Evolutionary conservation across 2,113 vertebrate genomes (phyloP).

Genomic region (Anguilla rostrata): DNA sequence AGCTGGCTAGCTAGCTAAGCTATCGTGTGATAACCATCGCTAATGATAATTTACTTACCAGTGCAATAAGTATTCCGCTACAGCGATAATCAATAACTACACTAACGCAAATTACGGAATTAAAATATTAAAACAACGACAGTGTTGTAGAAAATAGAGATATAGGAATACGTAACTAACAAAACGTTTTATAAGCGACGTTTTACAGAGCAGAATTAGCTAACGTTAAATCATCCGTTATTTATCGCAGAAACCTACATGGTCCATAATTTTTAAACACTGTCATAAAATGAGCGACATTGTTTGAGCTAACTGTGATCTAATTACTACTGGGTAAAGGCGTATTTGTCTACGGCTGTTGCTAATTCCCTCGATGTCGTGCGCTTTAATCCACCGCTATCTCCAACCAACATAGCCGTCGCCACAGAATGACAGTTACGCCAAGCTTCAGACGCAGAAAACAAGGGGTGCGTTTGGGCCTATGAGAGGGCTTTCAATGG

Average conservation of each 20-base stretch:
- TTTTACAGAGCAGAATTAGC: constrained; percentile 1
- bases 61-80: constrained; percentile 39
- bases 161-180: background rate
- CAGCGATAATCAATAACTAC: constrained; percentile 36
- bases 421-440: constrained; percentile 47
- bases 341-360: constrained; percentile 13
- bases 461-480: constrained; percentile 27
- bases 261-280: constrained; percentile 37
- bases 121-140: constrained; percentile 31
- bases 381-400: constrained; percentile 36
- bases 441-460: constrained; percentile 26
- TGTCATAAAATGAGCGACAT: constrained; percentile 27
- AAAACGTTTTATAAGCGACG: background rate
- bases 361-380: constrained; percentile 20
- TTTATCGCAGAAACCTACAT: constrained; percentile 32
- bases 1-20: background rate
- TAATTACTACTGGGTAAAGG: constrained; percentile 30
- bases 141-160: constrained; percentile 26
- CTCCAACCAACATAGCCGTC: constrained; percentile 36
- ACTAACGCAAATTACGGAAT: background rate
- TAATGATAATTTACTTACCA: constrained; percentile 62
- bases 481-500: constrained; percentile 36
- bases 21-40: background rate
- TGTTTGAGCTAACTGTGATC: constrained; percentile 14
- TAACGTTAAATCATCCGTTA: constrained; percentile 23